phyloP scores from a whole-genome alignment of 2,888 invertebrate genomes.

The Saturnia pavonia region DNA sequence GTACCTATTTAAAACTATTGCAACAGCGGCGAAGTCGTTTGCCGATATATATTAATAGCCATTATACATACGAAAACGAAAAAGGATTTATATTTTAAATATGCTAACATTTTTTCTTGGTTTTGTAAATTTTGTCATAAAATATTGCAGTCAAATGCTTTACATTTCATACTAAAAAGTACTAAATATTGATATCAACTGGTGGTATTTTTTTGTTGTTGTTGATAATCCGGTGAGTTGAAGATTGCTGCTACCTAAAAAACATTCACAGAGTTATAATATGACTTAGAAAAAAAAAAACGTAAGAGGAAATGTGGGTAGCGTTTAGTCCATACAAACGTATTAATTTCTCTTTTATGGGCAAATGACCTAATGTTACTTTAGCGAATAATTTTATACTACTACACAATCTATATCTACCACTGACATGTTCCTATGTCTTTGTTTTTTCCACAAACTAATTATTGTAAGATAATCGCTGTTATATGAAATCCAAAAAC shows the following conservation, averaged over 20 bases:
- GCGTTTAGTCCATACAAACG: too few species aligned
- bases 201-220: background rate
- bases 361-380: too few species aligned
- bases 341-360: too few species aligned
- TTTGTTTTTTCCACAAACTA: too few species aligned
- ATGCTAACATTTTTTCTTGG: background rate
- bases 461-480: too few species aligned
- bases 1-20: background rate
- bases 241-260: slow-evolving; percentile 4
- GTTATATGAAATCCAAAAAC: too few species aligned
- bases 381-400: too few species aligned
- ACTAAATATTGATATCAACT: background rate
- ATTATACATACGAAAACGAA: too few species aligned
- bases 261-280: background rate
- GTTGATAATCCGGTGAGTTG: slow-evolving; percentile 6
- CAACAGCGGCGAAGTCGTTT: background rate
- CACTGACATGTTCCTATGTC: too few species aligned
- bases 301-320: too few species aligned
- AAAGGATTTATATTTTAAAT: too few species aligned
- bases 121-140: background rate
- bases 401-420: too few species aligned
- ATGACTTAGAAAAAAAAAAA: background rate
- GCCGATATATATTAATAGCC: background rate
- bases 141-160: background rate
- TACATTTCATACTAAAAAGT: background rate